Conservation (phyloP, 2,113 vertebrate species). For the Alligator mississippiensis region DNA sequence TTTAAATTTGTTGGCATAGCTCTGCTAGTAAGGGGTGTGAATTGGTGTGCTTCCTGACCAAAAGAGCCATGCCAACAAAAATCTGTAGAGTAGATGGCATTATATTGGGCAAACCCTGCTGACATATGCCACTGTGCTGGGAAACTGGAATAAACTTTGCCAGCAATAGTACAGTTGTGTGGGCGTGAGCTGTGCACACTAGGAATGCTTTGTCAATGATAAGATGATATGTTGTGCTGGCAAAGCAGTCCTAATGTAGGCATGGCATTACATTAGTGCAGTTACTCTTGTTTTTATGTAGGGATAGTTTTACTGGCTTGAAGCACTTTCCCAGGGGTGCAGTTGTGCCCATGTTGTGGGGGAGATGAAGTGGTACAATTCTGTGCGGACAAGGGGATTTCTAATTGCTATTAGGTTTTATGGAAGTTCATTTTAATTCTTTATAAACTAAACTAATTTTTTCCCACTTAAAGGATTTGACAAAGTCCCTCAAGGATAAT, state of each 20-base stretch:
- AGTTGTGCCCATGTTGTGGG: accelerated
- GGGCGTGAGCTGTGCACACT: not conserved
- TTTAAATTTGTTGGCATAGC: no score
- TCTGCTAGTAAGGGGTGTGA: accelerated
- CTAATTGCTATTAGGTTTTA: not conserved
- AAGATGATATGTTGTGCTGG: not conserved
- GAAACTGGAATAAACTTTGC: not conserved
- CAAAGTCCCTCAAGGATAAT: accelerated
- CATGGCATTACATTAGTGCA: accelerated
- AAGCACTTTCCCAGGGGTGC: accelerated
- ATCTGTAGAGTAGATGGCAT: no score
- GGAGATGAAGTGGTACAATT: accelerated
- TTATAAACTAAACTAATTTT: accelerated
- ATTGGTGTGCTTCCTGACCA: accelerated
- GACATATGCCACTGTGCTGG: accelerated
- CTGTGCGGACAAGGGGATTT: not conserved
- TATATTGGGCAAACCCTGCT: no score
- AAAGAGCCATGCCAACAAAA: no score
- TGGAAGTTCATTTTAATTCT: not conserved
- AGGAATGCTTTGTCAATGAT: not conserved
- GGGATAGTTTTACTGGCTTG: accelerated
- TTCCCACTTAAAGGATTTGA: accelerated
- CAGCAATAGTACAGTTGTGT: accelerated
- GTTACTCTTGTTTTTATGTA: accelerated
- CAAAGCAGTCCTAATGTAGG: not conserved